Conservation (phyloP, 2,888 invertebrate species). For the Tyria jacobaeae region DNA sequence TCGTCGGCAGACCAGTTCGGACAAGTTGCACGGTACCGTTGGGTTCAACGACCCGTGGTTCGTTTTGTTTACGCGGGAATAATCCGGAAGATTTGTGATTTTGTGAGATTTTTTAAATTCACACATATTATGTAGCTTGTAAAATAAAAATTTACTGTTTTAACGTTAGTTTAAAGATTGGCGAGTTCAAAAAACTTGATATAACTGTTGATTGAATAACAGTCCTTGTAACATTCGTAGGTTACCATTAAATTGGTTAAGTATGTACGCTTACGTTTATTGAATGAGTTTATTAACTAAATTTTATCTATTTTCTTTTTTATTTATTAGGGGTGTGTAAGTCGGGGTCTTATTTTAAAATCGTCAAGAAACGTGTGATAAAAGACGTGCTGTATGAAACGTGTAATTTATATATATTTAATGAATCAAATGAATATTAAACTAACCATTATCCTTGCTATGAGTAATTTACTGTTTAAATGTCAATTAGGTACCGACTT, state of each 20-base stretch:
- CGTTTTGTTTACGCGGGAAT: conserved; percentile 81
- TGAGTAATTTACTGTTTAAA: too few species aligned
- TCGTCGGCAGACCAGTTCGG: conserved; percentile 65
- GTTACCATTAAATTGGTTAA: conserved; percentile 16
- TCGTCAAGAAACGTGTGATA: background rate
- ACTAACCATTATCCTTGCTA: too few species aligned
- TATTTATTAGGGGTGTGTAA: too few species aligned
- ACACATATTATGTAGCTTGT: conserved; percentile 51
- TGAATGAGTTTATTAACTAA: conserved; percentile 14
- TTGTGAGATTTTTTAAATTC: conserved; percentile 58
- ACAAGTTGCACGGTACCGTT: conserved; percentile 81
- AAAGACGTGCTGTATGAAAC: too few species aligned
- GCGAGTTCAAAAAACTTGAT: conserved; percentile 54
- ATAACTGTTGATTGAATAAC: conserved; percentile 28
- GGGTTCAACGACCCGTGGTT: conserved; percentile 73
- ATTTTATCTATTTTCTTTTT: too few species aligned
- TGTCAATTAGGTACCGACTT: too few species aligned
- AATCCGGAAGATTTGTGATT: conserved; percentile 59
- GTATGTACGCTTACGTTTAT: conserved; percentile 15
- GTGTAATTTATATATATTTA: too few species aligned
- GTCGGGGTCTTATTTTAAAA: background rate
- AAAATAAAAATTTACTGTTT: conserved; percentile 55
- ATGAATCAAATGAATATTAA: too few species aligned
- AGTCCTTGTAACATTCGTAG: conserved; percentile 23
- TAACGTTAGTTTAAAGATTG: conserved; percentile 46